Evolutionary conservation across 2,113 vertebrate species (phyloP), one percentile per base, ranked within the genome.

Genomic region (Natator depressus): DNA sequence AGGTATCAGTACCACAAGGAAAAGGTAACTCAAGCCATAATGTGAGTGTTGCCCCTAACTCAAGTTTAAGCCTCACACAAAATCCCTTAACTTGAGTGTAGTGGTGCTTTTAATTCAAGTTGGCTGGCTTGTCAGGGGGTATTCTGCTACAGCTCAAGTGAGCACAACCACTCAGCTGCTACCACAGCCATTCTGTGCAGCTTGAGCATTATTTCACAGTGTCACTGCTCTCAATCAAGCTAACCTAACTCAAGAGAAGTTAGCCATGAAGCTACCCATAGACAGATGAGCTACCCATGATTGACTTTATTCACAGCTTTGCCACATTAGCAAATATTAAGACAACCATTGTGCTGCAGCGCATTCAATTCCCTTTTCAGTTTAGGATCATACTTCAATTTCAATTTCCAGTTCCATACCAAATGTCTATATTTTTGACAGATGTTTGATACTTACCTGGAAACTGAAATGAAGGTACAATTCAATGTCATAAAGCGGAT

Each of bases 101-200:
- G 38, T 24, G 85, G 24, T 76, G 27, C 13, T 83, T 87, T 92
- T 82, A 65, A 94, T 82, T 84, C 79, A 84, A 76, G 10, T 65
- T 75, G 24, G 8, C 12, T 46, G 69, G 17, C 22, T 47, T 49
- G 2, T 88, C 19, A 51, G 1, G 50, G 57, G 55, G 3, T 91
- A 38, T 84, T 84, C 88, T 42, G 42, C 14, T 49, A 20, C 35
- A 86, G 31, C 47, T 49, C 0, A 0, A 89, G 57, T 1, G 1
- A 76, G 50, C 82, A 27, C 16, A 80, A 31, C 24, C 27, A 86
- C 49, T 84, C 0, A 0, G 14, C 31, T 94, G 2, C 42, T 75
- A 62, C 10, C 2, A 25, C 9, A 25, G 0, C 80, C 25, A 85
- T 76, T 38, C 3, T 13, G 38, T 81, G 59, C 27, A 80, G 82